A percentile compares a stretch with the other conserved stretches of the same genome.
Conservation (phyloP, 2,797 vertebrate species). For the Parauchenoglanis punctatus region DNA sequence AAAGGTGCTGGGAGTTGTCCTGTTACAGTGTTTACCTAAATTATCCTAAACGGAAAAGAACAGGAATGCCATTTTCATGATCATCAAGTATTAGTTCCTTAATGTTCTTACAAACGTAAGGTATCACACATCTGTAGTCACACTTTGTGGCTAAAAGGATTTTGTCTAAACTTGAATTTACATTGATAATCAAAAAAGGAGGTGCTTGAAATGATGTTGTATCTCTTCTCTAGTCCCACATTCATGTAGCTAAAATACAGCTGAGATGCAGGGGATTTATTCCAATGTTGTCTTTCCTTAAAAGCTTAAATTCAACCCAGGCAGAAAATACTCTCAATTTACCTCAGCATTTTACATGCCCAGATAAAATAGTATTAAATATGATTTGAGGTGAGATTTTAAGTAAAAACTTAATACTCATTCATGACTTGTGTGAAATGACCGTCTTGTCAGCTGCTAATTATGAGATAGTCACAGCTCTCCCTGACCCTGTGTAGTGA, state of each 20-base stretch:
- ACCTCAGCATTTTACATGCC: conserved; percentile 32
- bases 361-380: conserved; percentile 36
- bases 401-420: background rate
- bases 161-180: conserved; percentile 60
- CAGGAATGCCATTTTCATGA: conserved; percentile 26
- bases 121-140: background rate
- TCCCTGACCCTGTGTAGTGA: background rate
- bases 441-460: background rate
- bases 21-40: conserved; percentile 35
- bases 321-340: background rate
- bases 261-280: conserved; percentile 44
- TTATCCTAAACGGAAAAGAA: conserved; percentile 43
- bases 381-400: conserved; percentile 47
- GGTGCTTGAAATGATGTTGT: conserved; percentile 18
- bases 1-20: conserved; percentile 15
- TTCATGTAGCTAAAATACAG: conserved; percentile 19
- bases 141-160: conserved; percentile 1
- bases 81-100: background rate
- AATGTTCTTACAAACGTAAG: background rate
- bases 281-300: conserved; percentile 19
- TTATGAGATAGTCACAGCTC: background rate
- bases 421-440: background rate
- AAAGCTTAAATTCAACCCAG: background rate
- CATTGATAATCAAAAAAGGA: conserved; percentile 58
- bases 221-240: background rate